phyloP scores from a whole-genome alignment of 2,888 invertebrate species.

The Drosophila mettleri region DNA sequence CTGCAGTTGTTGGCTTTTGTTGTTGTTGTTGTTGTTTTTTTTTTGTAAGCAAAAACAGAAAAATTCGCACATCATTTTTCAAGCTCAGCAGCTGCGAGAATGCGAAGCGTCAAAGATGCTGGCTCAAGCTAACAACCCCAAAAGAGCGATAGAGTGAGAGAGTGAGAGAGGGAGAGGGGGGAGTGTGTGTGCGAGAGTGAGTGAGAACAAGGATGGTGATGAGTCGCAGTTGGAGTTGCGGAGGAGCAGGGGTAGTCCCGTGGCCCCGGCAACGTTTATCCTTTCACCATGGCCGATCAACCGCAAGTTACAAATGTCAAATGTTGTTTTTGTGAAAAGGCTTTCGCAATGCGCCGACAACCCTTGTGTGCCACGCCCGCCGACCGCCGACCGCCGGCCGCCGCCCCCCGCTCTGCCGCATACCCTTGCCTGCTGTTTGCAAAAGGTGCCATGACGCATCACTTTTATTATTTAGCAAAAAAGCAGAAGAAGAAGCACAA shows the following conservation, averaged over 20 bases:
- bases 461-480: slow-evolving; percentile 63
- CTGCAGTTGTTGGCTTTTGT: background rate
- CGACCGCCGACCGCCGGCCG: too few species aligned
- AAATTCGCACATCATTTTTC: slow-evolving; percentile 78
- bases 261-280: slow-evolving; percentile 51
- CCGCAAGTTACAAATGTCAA: slow-evolving; percentile 80
- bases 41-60: slow-evolving; percentile 23
- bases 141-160: background rate
- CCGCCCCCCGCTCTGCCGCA: too few species aligned
- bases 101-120: slow-evolving; percentile 49
- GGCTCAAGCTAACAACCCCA: slow-evolving; percentile 44
- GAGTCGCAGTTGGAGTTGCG: background rate
- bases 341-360: slow-evolving; percentile 45
- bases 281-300: slow-evolving; percentile 73
- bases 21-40: slow-evolving; percentile 5
- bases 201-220: background rate
- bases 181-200: background rate
- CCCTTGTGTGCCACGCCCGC: slow-evolving; percentile 39
- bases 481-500: slow-evolving; percentile 20
- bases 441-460: slow-evolving; percentile 77
- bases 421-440: background rate
- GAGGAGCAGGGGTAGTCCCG: background rate
- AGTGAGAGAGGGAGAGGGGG: background rate
- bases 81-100: slow-evolving; percentile 73
- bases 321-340: slow-evolving; percentile 71